Percentiles rank a stretch among this genome's conserved stretches.
Conservation (phyloP, 2,888 invertebrate genomes). For the Eristalis pertinax region DNA sequence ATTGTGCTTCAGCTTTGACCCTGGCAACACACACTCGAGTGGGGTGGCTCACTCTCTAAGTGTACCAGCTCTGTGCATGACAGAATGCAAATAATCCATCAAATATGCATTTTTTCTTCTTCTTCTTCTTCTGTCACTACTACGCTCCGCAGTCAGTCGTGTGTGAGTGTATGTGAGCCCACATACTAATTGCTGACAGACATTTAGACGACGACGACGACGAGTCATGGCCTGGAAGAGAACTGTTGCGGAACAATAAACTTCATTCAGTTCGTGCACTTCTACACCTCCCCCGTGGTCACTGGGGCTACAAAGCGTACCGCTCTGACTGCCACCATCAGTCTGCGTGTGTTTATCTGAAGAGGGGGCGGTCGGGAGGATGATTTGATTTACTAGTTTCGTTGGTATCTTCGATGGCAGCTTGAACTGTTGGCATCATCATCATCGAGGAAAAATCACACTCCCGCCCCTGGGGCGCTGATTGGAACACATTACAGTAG, state of each 20-base stretch:
- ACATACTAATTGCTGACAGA: slow-evolving; percentile 55
- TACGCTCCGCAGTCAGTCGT: neutral
- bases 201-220: slow-evolving; percentile 47
- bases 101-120: slow-evolving; percentile 27
- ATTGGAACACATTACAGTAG: too few relatives aligned
- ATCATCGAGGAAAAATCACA: slow-evolving; percentile 14
- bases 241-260: slow-evolving; percentile 41
- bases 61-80: slow-evolving; percentile 7
- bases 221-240: slow-evolving; percentile 13
- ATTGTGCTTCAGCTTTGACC: neutral
- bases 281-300: neutral
- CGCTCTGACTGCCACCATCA: neutral
- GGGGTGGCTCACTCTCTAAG: neutral
- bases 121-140: neutral
- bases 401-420: too few relatives aligned
- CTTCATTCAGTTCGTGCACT: slow-evolving; percentile 16
- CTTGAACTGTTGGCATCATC: slow-evolving; percentile 16
- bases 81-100: slow-evolving; percentile 42
- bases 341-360: slow-evolving; percentile 2
- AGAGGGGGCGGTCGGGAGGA: neutral
- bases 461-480: neutral
- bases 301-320: slow-evolving; percentile 36
- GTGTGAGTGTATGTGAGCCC: neutral
- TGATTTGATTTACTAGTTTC: slow-evolving; percentile 40
- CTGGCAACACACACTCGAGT: too few relatives aligned